Evolutionary conservation across 2,888 invertebrate species (phyloP), one percentile per base, ranked within the genome.

Genomic region (Tenodera sinensis): DNA sequence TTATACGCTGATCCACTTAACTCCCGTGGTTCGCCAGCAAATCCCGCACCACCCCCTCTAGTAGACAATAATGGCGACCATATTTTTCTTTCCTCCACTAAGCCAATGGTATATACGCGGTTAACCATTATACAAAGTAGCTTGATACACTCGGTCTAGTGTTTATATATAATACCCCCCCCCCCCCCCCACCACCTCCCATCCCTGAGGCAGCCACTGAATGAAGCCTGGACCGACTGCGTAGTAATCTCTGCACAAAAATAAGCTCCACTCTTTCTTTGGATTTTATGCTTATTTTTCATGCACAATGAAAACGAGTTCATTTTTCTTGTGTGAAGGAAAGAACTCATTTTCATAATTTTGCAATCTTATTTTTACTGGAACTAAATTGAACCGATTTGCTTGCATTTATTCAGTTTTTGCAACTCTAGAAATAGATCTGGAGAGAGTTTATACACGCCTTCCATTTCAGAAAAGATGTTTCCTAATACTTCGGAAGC

Each of bases 91-190:
- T 83, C 82, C 54, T 71, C 82, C 82, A 87, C 87, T 87, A 87
- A 87, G 87, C 87, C 87, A 87, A 87, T 87, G 87, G 82, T 87
- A 83, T 87, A 87, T 87, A 71, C 54, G 87, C 87, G 42, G 87
- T 83, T 87, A 87, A 83, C 87, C 87, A 87, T 87, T 87, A 87
- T 83, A 87, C 87, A 87, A 87, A 87, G 87, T 87, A 87, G 87
- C 85, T 85, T 85, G 47, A 85, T 85, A 85, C 85, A 85, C 47
- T 83, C 83, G 14, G 34, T 34, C 82, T 30, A 82, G 87, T 87
- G 28, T 84, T 83, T 83, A 87, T 87, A 87, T 71, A 71, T 71
- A 71, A 71, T 71, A 71, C 54, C 20, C 54, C 54, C 54, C 20
- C 54, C 14, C 3, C 54, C 20, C 54, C 20, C 54, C 54, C 54